A percentile compares a stretch with the other conserved stretches of the same genome.
These are phyloP conservation scores for Cuculus canorus DNA, from an alignment of 2,797 vertebrate genomes.

Conservation along the genomic window DNA sequence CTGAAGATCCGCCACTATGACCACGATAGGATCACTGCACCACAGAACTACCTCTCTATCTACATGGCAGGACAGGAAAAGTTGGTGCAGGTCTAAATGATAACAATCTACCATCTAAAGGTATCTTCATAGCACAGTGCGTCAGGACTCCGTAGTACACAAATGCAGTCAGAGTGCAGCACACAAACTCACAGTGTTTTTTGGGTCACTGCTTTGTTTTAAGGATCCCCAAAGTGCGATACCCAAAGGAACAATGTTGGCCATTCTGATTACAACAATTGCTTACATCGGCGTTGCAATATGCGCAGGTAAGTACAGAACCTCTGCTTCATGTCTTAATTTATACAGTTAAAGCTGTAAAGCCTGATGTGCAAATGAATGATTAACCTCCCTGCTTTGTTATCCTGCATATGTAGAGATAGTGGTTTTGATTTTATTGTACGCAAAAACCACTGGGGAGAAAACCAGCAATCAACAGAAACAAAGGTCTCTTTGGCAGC, in stretches of 20 bases:
- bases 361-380: background rate
- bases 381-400: background rate
- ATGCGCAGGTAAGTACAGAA: conserved; percentile 85
- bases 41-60: background rate
- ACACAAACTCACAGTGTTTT: background rate
- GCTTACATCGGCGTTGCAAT: conserved; percentile 90
- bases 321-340: background rate
- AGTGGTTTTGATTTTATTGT: background rate
- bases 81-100: background rate
- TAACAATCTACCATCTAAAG: background rate
- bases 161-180: background rate
- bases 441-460: background rate
- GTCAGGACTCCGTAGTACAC: background rate
- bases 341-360: background rate
- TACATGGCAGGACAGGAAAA: background rate
- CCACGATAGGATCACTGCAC: background rate
- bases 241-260: conserved; percentile 94
- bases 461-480: background rate
- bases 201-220: background rate
- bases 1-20: background rate
- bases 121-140: background rate
- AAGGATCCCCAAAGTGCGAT: conserved; percentile 92
- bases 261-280: conserved; percentile 90
- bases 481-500: background rate
- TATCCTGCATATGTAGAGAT: background rate